A percentile compares a stretch with the other conserved stretches of the same genome.
phyloP scores from a whole-genome alignment of 2,113 vertebrate genomes.

The Oxyura jamaicensis region DNA sequence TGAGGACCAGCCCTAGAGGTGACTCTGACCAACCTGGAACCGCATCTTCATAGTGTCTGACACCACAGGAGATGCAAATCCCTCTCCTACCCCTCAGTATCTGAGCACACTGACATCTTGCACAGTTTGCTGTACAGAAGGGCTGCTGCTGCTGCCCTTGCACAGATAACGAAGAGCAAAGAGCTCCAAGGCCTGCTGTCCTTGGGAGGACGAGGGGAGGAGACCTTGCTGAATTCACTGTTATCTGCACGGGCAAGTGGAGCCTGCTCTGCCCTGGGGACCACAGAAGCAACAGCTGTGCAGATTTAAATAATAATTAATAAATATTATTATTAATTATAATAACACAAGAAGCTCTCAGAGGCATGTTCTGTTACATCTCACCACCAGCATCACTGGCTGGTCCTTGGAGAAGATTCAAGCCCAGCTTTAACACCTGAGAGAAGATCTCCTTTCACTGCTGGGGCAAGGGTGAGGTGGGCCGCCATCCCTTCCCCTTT shows the following conservation, averaged over 20 bases:
- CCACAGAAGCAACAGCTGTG: fast-evolving
- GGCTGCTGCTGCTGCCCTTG: not conserved
- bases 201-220: not conserved
- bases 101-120: fast-evolving
- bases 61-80: not conserved
- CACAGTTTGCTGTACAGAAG: not conserved
- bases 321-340: no score
- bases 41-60: fast-evolving
- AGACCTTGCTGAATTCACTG: not conserved
- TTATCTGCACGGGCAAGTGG: not conserved
- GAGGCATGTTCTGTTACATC: not conserved
- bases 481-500: not conserved
- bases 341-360: not conserved
- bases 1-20: not conserved
- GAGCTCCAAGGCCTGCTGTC: not conserved
- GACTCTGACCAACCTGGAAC: not conserved
- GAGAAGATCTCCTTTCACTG: not conserved
- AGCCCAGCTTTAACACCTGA: not conserved
- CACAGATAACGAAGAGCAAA: not conserved
- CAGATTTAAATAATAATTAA: not conserved
- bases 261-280: not conserved
- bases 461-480: not conserved
- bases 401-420: not conserved
- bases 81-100: not conserved
- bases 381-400: fast-evolving